Evolutionary conservation across 2,797 vertebrate species (phyloP).

Genomic region (Acropternis orthonyx): DNA sequence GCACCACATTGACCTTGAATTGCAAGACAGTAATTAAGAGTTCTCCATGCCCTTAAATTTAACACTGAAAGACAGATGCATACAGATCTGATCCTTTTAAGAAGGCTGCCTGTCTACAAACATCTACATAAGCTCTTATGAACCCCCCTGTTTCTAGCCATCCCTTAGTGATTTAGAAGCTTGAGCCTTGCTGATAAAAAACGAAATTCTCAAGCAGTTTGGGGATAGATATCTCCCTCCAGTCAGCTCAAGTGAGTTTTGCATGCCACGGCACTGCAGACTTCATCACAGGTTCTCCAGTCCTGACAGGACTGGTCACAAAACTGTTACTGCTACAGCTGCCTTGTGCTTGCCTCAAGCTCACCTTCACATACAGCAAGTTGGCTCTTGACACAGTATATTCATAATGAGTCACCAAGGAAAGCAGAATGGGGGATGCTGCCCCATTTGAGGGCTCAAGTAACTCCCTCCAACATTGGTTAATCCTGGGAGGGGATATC

Average conservation of each 20-base stretch:
- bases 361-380: neutral
- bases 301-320: neutral
- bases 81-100: neutral
- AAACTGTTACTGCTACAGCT: neutral
- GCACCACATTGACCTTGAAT: neutral
- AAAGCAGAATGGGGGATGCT: neutral
- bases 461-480: neutral
- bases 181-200: neutral
- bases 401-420: neutral
- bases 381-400: neutral
- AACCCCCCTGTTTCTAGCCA: neutral
- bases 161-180: neutral
- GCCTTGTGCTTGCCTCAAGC: neutral
- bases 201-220: neutral
- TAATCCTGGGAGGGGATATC: neutral
- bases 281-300: neutral
- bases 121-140: neutral
- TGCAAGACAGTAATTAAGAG: neutral
- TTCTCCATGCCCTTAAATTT: neutral
- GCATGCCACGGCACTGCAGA: accelerated
- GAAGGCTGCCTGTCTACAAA: neutral
- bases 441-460: neutral
- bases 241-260: neutral
- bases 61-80: neutral
- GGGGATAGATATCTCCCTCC: neutral